Conservation (phyloP, 2,888 invertebrate genomes). For the Clanis bilineata region DNA sequence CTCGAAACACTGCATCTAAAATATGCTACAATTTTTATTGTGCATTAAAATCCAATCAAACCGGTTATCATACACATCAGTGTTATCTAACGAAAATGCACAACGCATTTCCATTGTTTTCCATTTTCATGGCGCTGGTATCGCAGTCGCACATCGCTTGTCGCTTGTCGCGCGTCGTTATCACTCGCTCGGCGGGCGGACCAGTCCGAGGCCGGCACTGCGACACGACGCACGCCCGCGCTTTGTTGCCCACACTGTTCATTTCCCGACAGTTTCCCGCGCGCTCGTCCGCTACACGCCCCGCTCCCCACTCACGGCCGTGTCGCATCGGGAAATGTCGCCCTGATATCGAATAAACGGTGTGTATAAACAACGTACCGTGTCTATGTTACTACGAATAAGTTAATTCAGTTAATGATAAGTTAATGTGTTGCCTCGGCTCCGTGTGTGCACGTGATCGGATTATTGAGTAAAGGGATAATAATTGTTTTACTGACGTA, state of each 20-base stretch:
- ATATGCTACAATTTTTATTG: not conserved
- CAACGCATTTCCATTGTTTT: conserved; percentile 70
- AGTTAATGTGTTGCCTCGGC: conserved; percentile 61
- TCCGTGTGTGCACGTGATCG: conserved; percentile 69
- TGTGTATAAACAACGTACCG: conserved; percentile 59
- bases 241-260: conserved; percentile 40
- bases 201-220: conserved; percentile 64
- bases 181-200: conserved; percentile 52
- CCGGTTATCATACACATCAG: conserved; percentile 33
- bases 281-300: conserved; percentile 42
- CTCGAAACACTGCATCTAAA: not conserved
- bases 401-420: conserved; percentile 61
- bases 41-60: not conserved
- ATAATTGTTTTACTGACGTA: conserved; percentile 66
- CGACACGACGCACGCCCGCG: conserved; percentile 57
- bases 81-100: conserved; percentile 40
- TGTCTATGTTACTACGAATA: conserved; percentile 46
- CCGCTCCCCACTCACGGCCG: conserved; percentile 39
- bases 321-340: conserved; percentile 61
- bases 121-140: conserved; percentile 52
- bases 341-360: conserved; percentile 61
- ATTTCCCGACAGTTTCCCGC: conserved; percentile 61
- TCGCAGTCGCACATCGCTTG: conserved; percentile 49
- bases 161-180: conserved; percentile 61
- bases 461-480: conserved; percentile 66